Conservation (phyloP, 2,888 invertebrate genomes). For the Eristalinus sepulchralis region DNA sequence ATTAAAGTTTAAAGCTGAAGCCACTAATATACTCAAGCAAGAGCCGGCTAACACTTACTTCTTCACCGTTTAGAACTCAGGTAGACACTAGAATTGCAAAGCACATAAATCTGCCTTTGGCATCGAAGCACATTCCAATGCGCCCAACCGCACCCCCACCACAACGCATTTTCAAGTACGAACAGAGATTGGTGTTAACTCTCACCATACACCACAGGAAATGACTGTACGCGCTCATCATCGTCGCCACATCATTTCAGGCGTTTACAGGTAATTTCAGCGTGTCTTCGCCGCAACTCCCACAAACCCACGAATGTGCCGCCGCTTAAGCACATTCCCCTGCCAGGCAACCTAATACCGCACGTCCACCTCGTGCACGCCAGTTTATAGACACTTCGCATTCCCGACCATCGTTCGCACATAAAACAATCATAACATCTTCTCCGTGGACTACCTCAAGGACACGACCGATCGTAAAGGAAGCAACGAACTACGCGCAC, state of each 20-base stretch:
- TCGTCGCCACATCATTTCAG: background rate
- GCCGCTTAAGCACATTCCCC: background rate
- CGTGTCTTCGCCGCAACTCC: background rate
- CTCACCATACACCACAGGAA: background rate
- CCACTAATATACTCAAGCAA: no score
- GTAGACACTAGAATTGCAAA: no score
- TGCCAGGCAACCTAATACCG: conserved; percentile 7
- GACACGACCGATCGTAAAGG: conserved; percentile 56
- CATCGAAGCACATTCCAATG: no score
- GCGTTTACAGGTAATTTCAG: background rate
- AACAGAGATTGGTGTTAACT: no score
- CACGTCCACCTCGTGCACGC: background rate
- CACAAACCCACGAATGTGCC: background rate
- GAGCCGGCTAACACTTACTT: no score
- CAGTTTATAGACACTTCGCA: conserved; percentile 46
- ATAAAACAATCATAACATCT: conserved; percentile 59
- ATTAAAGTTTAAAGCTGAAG: no score
- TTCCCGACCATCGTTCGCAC: conserved; percentile 35
- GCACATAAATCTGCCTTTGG: no score
- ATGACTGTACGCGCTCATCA: background rate
- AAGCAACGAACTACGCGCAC: conserved; percentile 37
- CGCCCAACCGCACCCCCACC: no score
- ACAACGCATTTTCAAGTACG: no score
- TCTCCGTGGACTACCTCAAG: conserved; percentile 38
- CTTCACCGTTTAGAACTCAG: no score